Evolutionary conservation across 1,140 invertebrate species (phyloP).

Genomic region (Maniola jurtina): DNA sequence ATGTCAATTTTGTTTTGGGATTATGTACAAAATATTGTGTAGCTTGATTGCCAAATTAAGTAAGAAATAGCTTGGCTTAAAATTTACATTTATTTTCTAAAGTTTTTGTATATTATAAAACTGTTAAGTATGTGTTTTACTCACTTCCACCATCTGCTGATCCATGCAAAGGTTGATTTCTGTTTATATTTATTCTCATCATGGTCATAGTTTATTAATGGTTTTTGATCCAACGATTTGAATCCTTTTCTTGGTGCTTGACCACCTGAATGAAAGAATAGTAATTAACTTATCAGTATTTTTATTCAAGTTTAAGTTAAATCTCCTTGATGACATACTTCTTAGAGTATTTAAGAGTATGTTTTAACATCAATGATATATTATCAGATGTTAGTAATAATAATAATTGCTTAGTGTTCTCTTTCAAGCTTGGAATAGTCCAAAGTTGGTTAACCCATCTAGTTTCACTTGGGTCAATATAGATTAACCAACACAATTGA

Average conservation of each 20-base stretch:
- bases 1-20: no score
- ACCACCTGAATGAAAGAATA: constrained; percentile 42
- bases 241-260: constrained; percentile 64
- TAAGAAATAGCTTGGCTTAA: background rate
- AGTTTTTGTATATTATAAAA: background rate
- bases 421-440: no score
- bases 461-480: no score
- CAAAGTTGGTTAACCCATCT: no score
- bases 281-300: background rate
- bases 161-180: constrained; percentile 72
- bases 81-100: background rate
- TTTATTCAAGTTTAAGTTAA: no score
- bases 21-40: no score
- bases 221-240: constrained; percentile 50
- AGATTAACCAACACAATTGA: no score
- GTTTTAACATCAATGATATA: no score
- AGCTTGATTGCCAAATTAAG: background rate
- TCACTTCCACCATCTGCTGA: constrained; percentile 74
- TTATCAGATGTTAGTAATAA: no score
- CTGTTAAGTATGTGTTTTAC: constrained; percentile 30
- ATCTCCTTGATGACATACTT: no score
- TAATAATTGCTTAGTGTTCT: no score
- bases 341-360: no score
- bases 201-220: constrained; percentile 58
- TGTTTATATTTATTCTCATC: constrained; percentile 75